Percentiles rank a stretch among this genome's conserved stretches.
Conservation (phyloP, 2,888 invertebrate species). For the Dryomyza anilis region DNA sequence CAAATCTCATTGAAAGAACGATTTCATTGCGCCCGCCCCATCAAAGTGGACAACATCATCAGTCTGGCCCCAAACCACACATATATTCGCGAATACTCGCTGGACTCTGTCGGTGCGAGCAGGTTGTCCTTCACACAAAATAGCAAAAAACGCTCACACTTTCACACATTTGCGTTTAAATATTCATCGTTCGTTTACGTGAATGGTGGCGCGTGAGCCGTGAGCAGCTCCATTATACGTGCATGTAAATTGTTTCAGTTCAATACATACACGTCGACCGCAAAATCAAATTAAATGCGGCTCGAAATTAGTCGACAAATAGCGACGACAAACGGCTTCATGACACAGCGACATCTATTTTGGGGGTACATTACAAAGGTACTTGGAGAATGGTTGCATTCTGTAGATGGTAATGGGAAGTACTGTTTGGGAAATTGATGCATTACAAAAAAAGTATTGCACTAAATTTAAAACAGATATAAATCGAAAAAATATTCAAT, state of each 20-base stretch:
- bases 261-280: conserved; percentile 37
- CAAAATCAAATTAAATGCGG: conserved; percentile 46
- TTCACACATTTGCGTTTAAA: conserved; percentile 1
- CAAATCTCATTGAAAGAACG: no score
- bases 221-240: background rate
- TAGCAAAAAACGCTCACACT: background rate
- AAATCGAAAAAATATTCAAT: no score
- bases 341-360: background rate
- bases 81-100: background rate
- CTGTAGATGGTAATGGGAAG: no score
- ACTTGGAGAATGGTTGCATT: no score
- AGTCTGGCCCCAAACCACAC: background rate
- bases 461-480: no score
- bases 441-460: no score
- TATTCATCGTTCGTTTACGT: background rate
- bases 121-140: background rate
- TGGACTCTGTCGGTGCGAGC: background rate
- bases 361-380: no score
- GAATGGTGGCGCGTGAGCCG: background rate
- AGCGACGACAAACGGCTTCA: conserved; percentile 3
- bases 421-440: no score
- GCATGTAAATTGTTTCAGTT: conserved; percentile 32
- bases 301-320: conserved; percentile 40
- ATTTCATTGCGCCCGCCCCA: no score
- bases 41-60: background rate